A percentile compares a stretch with the other conserved stretches of the same genome.
phyloP scores from a whole-genome alignment of 2,797 vertebrate genomes.

The Apodemus agrarius region DNA sequence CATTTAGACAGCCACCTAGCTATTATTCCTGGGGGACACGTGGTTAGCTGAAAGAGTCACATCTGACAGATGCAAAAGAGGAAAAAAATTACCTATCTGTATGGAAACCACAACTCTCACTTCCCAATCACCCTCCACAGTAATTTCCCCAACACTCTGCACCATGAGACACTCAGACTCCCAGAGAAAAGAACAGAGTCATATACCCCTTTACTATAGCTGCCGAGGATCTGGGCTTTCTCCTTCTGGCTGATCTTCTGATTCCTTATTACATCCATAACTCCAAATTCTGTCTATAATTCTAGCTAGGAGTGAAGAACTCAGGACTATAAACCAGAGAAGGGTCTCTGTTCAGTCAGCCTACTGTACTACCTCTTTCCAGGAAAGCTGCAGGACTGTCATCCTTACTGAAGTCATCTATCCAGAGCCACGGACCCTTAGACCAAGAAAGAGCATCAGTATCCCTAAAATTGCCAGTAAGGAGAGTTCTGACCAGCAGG shows the following conservation, averaged over 20 bases:
- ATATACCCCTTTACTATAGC: constrained; percentile 22
- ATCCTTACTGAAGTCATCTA: background rate
- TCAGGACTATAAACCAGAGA: background rate
- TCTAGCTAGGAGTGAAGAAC: constrained; percentile 39
- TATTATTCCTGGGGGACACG: constrained; percentile 62
- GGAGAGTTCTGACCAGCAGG: background rate
- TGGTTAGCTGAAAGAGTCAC: constrained; percentile 16
- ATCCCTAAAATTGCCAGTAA: background rate
- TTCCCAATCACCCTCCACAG: constrained; percentile 35
- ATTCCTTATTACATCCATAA: background rate
- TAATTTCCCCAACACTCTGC: constrained; percentile 6
- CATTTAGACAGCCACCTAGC: constrained; percentile 72
- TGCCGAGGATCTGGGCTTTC: background rate
- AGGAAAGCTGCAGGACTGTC: background rate
- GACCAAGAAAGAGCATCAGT: background rate
- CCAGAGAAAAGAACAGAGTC: background rate
- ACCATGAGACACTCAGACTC: background rate
- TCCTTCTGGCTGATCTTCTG: constrained; percentile 17
- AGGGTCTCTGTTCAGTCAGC: background rate
- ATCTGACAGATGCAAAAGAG: constrained; percentile 53
- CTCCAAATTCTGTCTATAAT: background rate
- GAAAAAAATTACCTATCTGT: background rate
- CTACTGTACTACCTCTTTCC: background rate
- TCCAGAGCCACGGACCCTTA: background rate
- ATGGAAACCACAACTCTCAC: background rate